These are phyloP conservation scores for Notodonta ziczac DNA, from an alignment of 2,888 invertebrate genomes.

Conservation along the genomic window DNA sequence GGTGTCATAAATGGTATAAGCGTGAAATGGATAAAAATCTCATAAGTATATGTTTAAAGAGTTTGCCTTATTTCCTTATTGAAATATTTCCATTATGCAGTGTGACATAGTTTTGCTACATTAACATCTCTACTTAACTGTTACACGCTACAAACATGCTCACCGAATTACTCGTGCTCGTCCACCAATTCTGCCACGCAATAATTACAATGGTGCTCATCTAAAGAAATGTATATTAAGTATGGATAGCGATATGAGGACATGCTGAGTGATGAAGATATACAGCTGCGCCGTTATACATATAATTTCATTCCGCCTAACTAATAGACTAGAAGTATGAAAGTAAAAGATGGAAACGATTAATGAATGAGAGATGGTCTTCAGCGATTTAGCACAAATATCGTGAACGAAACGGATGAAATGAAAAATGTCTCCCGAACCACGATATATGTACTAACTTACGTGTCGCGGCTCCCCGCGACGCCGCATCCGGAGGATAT, in stretches of 20 bases:
- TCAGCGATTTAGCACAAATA: conserved; percentile 47
- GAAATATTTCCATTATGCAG: conserved; percentile 6
- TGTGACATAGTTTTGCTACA: conserved; percentile 11
- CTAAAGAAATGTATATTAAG: conserved; percentile 33
- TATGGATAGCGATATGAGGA: conserved; percentile 57
- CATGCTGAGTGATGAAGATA: conserved; percentile 64
- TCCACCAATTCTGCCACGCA: conserved; percentile 58
- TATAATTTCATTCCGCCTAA: conserved; percentile 50
- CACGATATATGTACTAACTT: conserved; percentile 44
- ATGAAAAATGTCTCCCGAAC: conserved; percentile 22
- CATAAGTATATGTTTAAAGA: conserved; percentile 5
- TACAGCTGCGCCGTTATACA: conserved; percentile 41
- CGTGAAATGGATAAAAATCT: conserved; percentile 9
- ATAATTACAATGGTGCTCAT: conserved; percentile 54
- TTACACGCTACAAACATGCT: conserved; percentile 60
- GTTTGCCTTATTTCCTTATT: neutral
- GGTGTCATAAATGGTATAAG: conserved; percentile 1
- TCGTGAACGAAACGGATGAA: conserved; percentile 33
- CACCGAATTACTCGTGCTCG: conserved; percentile 61
- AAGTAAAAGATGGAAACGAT: conserved; percentile 50
- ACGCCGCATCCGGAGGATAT: conserved; percentile 22
- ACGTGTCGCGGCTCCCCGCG: conserved; percentile 45
- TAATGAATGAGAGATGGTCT: conserved; percentile 52
- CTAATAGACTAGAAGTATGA: conserved; percentile 54
- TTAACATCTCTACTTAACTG: conserved; percentile 15